Conservation (phyloP, 2,888 invertebrate genomes). For the Agonum fuliginosum region DNA sequence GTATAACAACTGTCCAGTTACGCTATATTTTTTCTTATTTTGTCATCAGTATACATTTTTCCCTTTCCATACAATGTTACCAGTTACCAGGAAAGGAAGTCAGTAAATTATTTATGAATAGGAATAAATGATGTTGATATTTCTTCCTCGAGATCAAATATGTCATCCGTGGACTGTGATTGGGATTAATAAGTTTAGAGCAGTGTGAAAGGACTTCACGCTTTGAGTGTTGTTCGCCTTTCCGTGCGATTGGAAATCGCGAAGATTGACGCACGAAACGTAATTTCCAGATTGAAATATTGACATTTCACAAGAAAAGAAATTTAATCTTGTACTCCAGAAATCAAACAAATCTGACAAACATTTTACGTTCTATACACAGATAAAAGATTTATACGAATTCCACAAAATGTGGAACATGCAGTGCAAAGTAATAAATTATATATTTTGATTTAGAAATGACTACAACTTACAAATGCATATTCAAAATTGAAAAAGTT, state of each 20-base stretch:
- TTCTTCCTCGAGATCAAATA: neutral
- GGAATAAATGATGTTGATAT: constrained; percentile 6
- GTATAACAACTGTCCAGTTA: no score
- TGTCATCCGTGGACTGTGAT: constrained; percentile 5
- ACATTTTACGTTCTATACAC: constrained; percentile 32
- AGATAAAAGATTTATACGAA: constrained; percentile 39
- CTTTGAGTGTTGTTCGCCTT: constrained; percentile 38
- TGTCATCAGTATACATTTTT: no score
- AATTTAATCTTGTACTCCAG: constrained; percentile 47
- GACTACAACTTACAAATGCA: neutral
- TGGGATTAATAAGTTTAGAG: constrained; percentile 37
- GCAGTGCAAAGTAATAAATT: neutral
- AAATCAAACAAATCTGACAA: constrained; percentile 46
- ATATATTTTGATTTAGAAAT: no score
- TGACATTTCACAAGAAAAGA: constrained; percentile 53
- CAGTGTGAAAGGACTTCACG: constrained; percentile 19
- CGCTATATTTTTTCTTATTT: no score
- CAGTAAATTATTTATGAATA: neutral
- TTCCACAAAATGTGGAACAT: neutral
- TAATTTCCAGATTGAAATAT: constrained; percentile 55
- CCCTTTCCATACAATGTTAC: no score
- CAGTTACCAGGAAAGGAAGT: no score
- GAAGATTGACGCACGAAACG: constrained; percentile 25
- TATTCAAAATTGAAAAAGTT: constrained; percentile 1
- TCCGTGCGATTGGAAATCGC: constrained; percentile 12